Evolutionary conservation across 2,888 invertebrate genomes (phyloP).

Genomic region (Agriotes lineatus): DNA sequence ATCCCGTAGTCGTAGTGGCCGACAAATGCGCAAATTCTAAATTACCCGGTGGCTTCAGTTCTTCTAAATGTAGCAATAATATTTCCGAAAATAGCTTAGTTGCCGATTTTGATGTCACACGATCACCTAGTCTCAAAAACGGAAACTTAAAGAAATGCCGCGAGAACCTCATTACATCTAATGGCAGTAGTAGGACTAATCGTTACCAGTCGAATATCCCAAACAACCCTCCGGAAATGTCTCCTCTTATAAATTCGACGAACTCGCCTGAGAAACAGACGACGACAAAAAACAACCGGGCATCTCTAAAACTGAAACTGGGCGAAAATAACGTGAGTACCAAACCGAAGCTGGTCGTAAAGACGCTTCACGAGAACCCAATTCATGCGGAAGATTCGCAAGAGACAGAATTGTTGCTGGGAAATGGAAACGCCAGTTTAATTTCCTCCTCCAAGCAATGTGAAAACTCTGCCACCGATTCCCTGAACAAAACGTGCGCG

Average conservation of each 20-base stretch:
- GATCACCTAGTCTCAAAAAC: conserved; percentile 18
- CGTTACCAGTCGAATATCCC: background rate
- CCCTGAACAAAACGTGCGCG: background rate
- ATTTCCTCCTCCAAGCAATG: conserved; percentile 16
- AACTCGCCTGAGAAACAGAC: conserved; percentile 8
- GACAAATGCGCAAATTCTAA: conserved; percentile 33
- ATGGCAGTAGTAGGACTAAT: background rate
- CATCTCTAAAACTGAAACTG: conserved; percentile 24
- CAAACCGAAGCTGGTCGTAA: conserved; percentile 36
- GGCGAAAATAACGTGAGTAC: conserved; percentile 23
- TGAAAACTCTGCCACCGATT: background rate
- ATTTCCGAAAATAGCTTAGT: conserved; percentile 22
- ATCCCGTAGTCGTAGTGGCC: background rate
- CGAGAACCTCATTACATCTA: background rate
- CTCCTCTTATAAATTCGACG: conserved; percentile 7
- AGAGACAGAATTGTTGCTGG: conserved; percentile 46
- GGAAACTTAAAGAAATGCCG: conserved; percentile 22
- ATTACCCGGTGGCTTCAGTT: conserved; percentile 26
- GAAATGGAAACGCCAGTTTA: conserved; percentile 24
- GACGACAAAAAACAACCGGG: conserved; percentile 8
- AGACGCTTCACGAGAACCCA: conserved; percentile 36
- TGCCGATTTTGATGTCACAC: conserved; percentile 15
- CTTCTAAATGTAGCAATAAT: conserved; percentile 39
- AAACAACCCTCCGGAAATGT: conserved; percentile 15
- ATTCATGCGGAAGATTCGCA: conserved; percentile 17